Base-by-base conservation (phyloP, 2,797 vertebrate genomes). In the Melanotaenia maccullochi region DNA sequence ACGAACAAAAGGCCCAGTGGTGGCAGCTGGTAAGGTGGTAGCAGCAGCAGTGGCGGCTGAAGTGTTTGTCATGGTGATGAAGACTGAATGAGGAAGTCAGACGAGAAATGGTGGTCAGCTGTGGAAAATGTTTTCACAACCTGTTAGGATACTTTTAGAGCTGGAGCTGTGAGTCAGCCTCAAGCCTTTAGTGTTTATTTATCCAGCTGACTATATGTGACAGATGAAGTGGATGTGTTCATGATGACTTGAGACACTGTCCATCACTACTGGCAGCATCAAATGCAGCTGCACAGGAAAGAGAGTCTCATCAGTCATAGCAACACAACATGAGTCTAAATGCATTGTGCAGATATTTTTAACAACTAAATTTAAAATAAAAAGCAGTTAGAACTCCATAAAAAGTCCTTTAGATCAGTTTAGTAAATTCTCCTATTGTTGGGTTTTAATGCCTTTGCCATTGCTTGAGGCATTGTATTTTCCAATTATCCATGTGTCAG, bases 61-160 rank as follows among this genome's bases (percentile, higher is more conserved):
- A 30, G 79, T 88, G 85, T 94, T 94, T 71, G 87, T 93, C 73
- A 87, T 81, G 66, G 90, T 90, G 74, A 90, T 84, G 81, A 95
- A 94, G 81, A 93, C 94, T 95, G 71, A 76, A 65, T 20, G 65
- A 64, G 49, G 56, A 70, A 60, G 62, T 70, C 59, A 47, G 40
- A 44, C 56, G 56, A 47, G 33, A 25, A 60, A 18, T 32, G 13
- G 28, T 54, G 22, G 47, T 60, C 33, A 54, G 60, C 42, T 47
- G 40, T 18, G 58, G 30, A 55, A 24, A n/a, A 30, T 33, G 6
- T 9, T 70, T 65, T 82, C 3, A 47, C 38, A 68, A 14, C 4
- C 24, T 42, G 25, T 28, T 62, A 52, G 49, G 22, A 36, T 62
- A 52, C 57, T 42, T 75, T 60, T 4, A 28, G 9, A 35, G 40